phyloP scores from a whole-genome alignment of 2,888 invertebrate species.

The Meteorus cinctellus region DNA sequence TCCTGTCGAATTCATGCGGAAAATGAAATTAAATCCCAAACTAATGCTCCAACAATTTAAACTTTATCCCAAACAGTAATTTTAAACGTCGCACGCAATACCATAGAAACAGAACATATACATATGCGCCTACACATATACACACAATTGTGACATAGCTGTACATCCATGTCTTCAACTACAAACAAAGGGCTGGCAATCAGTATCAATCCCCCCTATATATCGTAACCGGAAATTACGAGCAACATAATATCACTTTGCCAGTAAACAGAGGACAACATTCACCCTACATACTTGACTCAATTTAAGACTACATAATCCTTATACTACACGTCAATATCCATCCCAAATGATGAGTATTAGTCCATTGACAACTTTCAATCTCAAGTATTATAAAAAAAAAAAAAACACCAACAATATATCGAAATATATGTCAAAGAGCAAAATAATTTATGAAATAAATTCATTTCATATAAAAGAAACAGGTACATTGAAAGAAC shows the following conservation, averaged over 20 bases:
- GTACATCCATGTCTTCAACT: neutral
- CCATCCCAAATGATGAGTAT: too few species aligned
- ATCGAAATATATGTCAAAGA: too few species aligned
- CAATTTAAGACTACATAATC: neutral
- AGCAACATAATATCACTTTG: neutral
- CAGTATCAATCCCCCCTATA: neutral
- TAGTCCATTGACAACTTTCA: too few species aligned
- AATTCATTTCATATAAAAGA: too few species aligned
- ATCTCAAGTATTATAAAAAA: too few species aligned
- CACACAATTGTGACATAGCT: neutral
- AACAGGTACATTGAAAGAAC: too few species aligned
- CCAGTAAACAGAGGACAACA: conserved; percentile 12
- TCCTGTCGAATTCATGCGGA: too few species aligned
- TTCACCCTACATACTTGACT: neutral
- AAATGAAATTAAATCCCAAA: too few species aligned
- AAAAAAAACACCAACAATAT: too few species aligned
- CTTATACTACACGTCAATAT: neutral
- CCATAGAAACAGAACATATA: neutral
- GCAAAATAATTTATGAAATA: too few species aligned
- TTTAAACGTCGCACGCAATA: neutral
- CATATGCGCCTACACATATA: neutral
- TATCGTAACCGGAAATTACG: conserved; percentile 1
- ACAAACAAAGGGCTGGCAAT: neutral
- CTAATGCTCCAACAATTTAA: too few species aligned
- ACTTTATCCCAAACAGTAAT: neutral